Base-by-base conservation (phyloP, 2,888 invertebrate species). In the Cotesia congregata region DNA sequence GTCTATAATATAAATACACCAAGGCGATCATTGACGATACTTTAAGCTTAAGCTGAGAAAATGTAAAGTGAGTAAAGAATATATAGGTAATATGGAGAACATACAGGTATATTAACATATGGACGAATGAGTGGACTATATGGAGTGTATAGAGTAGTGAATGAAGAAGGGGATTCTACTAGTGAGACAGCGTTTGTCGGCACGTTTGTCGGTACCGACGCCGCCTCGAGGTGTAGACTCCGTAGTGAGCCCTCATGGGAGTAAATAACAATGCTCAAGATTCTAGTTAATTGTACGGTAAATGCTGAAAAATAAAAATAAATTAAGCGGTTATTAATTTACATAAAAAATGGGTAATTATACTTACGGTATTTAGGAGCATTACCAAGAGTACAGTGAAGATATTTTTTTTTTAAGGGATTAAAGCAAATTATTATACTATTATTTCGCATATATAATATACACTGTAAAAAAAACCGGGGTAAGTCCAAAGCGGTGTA, bases 181-280 rank as follows among this genome's bases (percentile, higher is more conserved):
- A 87, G 84, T 83, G 85, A 85, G 87, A 87, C 88, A 87, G 80
- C 87, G 88, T 88, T 88, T 88, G 88, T 88, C 88, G 88, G 88
- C 88, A 72, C 88, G 87, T 88, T 88, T 88, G 88, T 86, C 50
- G 85, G 83, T 82, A 82, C 86, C 88, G 88, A 85, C 81, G 82
- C 77, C 81, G 86, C 83, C 83, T 83, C 83, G 79, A 86, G 86
- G 85, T 83, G 83, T 83, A 86, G 83, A 78, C 74, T 62, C 67
- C 20, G 40, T 40, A 68, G 67, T 68, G 67, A 68, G 38, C 60
- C 72, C 67, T 72, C 73, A 62, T 38, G 62, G 60, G 61, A 68
- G 59, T 68, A 17, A 40, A 68, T 38, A 68, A 40, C 67, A 68
- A 68, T 68, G 20, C 67, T 41, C 20, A 30, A 17, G 38, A 68